phyloP scores from a whole-genome alignment of 2,888 invertebrate genomes.

The Amphimallon solstitiale region DNA sequence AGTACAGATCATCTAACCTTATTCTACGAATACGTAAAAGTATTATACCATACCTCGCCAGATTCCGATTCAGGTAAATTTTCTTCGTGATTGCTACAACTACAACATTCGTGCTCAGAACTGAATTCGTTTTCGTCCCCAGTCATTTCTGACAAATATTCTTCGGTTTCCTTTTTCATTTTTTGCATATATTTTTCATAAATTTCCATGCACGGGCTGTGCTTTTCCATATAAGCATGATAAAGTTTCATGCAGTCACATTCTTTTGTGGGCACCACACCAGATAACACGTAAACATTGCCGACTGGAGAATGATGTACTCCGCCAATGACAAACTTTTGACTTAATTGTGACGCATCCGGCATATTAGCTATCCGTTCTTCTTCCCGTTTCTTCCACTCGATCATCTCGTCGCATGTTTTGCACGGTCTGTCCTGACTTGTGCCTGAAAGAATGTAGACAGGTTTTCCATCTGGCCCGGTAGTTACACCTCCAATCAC shows the following conservation, averaged over 20 bases:
- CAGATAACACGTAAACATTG: conserved; percentile 54
- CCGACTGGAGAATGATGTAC: conserved; percentile 54
- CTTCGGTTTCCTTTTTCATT: conserved; percentile 46
- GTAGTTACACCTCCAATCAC: conserved; percentile 47
- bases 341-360: conserved; percentile 48
- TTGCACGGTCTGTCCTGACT: conserved; percentile 29
- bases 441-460: conserved; percentile 48
- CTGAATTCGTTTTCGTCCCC: conserved; percentile 18
- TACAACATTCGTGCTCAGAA: neutral
- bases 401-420: conserved; percentile 45
- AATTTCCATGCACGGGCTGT: conserved; percentile 51
- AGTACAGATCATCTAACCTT: too few relatives aligned
- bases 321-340: conserved; percentile 55
- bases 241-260: conserved; percentile 56
- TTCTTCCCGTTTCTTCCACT: conserved; percentile 42
- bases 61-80: neutral
- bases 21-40: neutral
- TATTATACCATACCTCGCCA: neutral
- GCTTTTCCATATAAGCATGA: conserved; percentile 51
- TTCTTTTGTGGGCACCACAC: conserved; percentile 49
- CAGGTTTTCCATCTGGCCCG: conserved; percentile 49
- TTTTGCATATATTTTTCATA: conserved; percentile 49
- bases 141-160: conserved; percentile 46
- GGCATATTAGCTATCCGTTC: conserved; percentile 52
- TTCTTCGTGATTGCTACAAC: neutral